Conservation (phyloP, 2,797 vertebrate genomes). For the Capromys pilorides region DNA sequence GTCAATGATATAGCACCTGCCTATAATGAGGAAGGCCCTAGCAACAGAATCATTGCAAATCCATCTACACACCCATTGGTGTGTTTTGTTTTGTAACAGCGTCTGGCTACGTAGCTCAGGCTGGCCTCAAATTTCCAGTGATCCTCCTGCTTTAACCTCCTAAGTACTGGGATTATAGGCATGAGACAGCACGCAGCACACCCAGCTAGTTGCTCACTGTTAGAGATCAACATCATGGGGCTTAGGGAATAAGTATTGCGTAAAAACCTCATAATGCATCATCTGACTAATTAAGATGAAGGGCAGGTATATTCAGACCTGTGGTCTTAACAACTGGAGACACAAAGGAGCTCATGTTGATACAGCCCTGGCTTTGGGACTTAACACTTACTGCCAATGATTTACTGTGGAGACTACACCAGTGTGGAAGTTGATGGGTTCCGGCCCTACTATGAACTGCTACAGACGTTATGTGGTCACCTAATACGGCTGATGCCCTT, state of each 20-base stretch:
- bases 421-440: too few relatives aligned
- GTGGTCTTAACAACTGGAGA: background rate
- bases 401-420: background rate
- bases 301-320: rapidly evolving
- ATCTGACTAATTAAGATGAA: background rate
- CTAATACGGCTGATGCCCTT: too few relatives aligned
- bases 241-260: background rate
- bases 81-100: background rate
- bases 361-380: background rate
- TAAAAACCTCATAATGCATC: background rate
- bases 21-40: background rate
- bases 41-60: background rate
- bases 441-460: too few relatives aligned
- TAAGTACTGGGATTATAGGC: background rate
- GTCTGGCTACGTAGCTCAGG: too few relatives aligned
- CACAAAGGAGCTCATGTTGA: background rate
- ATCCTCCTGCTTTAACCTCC: background rate
- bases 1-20: background rate
- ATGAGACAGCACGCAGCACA: background rate
- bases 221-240: background rate
- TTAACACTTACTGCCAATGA: background rate
- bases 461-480: too few relatives aligned
- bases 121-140: too few relatives aligned
- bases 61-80: background rate
- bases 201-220: rapidly evolving